These are phyloP conservation scores for Poecile atricapillus DNA, from an alignment of 2,113 vertebrate species.

Conservation along the genomic window DNA sequence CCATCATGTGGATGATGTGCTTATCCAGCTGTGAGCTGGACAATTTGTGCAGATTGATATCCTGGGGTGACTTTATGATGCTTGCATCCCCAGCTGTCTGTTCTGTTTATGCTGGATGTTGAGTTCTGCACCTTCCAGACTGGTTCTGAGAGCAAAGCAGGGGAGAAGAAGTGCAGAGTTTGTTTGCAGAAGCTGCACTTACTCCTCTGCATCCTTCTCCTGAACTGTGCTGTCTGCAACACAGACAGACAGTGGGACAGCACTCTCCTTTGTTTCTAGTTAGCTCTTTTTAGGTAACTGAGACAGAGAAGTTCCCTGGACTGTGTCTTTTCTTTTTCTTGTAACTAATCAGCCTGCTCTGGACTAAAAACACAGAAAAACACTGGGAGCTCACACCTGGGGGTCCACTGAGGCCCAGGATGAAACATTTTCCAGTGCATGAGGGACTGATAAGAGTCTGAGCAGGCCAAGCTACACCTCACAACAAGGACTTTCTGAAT, in stretches of 20 bases:
- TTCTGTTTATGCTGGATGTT: too few species aligned
- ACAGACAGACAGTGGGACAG: too few species aligned
- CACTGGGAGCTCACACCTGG: neutral
- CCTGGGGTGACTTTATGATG: too few species aligned
- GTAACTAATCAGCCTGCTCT: too few species aligned
- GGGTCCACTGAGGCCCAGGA: neutral
- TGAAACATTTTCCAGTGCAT: accelerated
- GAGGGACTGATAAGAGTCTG: too few species aligned
- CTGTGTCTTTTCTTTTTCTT: neutral
- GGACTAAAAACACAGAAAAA: neutral
- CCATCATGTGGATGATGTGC: neutral
- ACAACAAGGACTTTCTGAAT: neutral
- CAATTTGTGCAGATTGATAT: neutral
- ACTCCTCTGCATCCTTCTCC: neutral
- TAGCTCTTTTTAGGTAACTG: too few species aligned
- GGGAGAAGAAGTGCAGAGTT: neutral
- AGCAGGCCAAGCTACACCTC: accelerated
- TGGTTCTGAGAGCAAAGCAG: neutral
- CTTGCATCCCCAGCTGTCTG: neutral
- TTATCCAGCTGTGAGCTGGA: neutral
- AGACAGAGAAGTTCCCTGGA: neutral
- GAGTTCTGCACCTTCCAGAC: too few species aligned
- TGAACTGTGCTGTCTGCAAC: too few species aligned
- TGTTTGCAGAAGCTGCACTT: neutral
- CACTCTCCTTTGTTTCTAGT: neutral